These are phyloP conservation scores for Butorides virescens DNA, from an alignment of 2,113 vertebrate species.

Conservation along the genomic window DNA sequence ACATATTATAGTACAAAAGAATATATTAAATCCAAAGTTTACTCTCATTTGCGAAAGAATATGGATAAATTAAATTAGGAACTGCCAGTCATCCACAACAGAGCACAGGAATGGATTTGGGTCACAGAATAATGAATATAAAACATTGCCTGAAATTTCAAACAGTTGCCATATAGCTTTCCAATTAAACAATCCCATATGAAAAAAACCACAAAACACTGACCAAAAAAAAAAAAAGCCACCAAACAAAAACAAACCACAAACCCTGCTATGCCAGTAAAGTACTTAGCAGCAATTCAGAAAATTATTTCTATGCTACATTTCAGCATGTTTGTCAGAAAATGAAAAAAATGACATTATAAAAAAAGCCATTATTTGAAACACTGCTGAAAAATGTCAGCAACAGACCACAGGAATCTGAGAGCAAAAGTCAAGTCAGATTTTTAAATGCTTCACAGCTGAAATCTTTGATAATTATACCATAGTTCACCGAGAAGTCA, in stretches of 20 bases:
- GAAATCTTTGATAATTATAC: neutral
- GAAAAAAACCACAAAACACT: too few species aligned
- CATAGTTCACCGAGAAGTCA: neutral
- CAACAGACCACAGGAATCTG: neutral
- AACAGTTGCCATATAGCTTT: neutral
- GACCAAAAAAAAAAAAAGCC: neutral
- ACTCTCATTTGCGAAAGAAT: conserved; percentile 10
- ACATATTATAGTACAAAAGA: neutral
- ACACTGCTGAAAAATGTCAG: neutral
- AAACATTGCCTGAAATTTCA: conserved; percentile 14
- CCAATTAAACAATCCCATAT: neutral
- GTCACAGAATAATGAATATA: conserved; percentile 41
- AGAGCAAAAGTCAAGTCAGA: neutral
- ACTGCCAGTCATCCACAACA: neutral
- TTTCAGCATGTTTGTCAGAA: neutral
- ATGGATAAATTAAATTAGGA: conserved; percentile 5
- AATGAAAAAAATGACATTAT: neutral
- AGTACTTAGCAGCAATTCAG: neutral
- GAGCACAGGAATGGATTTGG: neutral
- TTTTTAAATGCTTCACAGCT: neutral
- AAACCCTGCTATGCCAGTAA: neutral
- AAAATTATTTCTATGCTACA: neutral
- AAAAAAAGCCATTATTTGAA: neutral
- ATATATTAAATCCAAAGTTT: neutral
- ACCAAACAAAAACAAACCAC: neutral